Evolutionary conservation across 2,797 vertebrate species (phyloP).

Genomic region (Gadopsis marmoratus): DNA sequence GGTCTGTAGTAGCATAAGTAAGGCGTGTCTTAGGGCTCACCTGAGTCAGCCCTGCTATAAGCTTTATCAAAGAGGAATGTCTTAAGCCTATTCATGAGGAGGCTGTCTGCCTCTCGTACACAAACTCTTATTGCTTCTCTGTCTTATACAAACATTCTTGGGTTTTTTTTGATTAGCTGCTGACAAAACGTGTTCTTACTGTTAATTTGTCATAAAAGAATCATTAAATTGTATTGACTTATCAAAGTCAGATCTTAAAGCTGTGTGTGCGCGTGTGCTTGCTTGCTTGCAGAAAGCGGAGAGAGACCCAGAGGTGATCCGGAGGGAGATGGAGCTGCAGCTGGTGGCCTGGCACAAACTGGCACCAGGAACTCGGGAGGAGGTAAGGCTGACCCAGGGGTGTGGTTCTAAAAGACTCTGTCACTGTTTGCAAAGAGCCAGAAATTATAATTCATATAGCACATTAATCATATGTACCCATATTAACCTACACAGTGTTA

Average conservation of each 20-base stretch:
- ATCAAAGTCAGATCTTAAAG: not conserved
- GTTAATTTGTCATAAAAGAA: not conserved
- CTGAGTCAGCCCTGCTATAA: no score
- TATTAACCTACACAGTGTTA: no score
- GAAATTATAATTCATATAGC: not conserved
- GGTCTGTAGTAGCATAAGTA: no score
- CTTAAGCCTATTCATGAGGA: no score
- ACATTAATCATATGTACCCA: no score
- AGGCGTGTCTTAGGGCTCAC: no score
- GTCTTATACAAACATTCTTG: no score
- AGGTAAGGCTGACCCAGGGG: slow-evolving; percentile 82
- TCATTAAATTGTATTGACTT: not conserved
- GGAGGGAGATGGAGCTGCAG: slow-evolving; percentile 93
- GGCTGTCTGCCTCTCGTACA: no score
- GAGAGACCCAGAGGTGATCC: slow-evolving; percentile 88
- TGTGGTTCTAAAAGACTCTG: not conserved
- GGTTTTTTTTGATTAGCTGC: not conserved
- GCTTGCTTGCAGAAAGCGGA: slow-evolving; percentile 78
- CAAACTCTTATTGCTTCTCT: not conserved
- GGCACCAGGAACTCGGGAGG: slow-evolving; percentile 85
- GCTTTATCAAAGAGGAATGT: no score
- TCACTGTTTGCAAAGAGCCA: no score
- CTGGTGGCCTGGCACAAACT: slow-evolving; percentile 91
- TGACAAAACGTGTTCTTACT: not conserved
- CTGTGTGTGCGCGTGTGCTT: slow-evolving; percentile 20